Evolutionary conservation across 2,888 invertebrate species (phyloP).

Genomic region (Mesoligia furuncula): DNA sequence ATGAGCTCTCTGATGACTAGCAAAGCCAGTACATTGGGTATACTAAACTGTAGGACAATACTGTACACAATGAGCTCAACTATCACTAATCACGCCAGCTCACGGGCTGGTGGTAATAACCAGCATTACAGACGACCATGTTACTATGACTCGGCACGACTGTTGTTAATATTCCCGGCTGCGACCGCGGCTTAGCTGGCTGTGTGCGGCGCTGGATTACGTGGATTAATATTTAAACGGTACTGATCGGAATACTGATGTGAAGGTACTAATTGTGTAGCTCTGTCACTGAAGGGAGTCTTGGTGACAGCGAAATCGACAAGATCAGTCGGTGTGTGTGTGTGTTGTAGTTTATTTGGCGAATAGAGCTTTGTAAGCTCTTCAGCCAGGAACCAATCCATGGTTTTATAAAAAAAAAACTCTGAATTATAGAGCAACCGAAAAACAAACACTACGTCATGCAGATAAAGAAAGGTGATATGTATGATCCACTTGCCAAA

Average conservation of each 20-base stretch:
- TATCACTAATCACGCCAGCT: not conserved
- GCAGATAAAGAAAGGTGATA: too few relatives aligned
- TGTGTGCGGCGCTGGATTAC: constrained; percentile 23
- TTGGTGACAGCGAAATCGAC: not conserved
- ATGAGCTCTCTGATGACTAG: not conserved
- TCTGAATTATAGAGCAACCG: not conserved
- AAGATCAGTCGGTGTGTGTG: not conserved
- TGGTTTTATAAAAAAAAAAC: not conserved
- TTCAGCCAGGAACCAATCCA: not conserved
- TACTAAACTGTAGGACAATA: not conserved
- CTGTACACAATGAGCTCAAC: not conserved
- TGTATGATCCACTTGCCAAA: too few relatives aligned
- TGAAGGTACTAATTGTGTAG: constrained; percentile 34
- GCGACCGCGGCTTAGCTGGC: constrained; percentile 12
- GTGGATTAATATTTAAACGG: constrained; percentile 46
- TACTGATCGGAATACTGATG: constrained; percentile 48
- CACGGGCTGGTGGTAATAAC: not conserved
- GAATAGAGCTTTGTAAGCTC: not conserved
- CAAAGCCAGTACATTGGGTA: not conserved
- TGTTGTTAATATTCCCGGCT: constrained; percentile 16
- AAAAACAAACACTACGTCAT: too few relatives aligned
- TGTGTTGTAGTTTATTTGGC: not conserved
- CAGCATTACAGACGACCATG: not conserved
- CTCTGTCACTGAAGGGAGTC: not conserved
- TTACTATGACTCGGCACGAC: constrained; percentile 10